A percentile compares a stretch with the other conserved stretches of the same genome.
Evolutionary conservation across 2,797 vertebrate species (phyloP).

Genomic region (Oreonectes daqikongensis): DNA sequence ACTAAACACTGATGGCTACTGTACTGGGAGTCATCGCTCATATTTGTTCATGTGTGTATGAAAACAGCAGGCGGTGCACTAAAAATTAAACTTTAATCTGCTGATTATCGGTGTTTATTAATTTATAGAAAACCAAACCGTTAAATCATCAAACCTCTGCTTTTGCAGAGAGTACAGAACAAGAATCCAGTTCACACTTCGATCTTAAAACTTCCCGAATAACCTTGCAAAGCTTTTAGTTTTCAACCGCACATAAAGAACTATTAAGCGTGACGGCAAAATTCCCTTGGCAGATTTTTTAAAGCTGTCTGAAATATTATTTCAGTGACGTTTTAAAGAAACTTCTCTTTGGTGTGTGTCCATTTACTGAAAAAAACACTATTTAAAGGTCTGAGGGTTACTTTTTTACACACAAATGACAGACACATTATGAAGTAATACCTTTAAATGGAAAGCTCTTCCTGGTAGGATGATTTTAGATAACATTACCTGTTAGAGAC

Average conservation of each 20-base stretch:
- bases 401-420: not conserved
- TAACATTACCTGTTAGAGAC: constrained; percentile 42
- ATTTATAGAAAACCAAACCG: constrained; percentile 21
- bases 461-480: not conserved
- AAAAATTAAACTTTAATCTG: constrained; percentile 42
- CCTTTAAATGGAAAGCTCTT: not conserved
- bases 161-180: not conserved
- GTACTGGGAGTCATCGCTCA: not conserved
- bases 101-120: constrained; percentile 27
- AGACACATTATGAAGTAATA: not conserved
- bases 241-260: not conserved
- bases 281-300: not conserved
- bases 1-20: not conserved
- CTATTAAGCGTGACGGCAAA: not conserved
- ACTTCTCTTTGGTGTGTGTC: not conserved
- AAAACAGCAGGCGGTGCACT: constrained; percentile 1
- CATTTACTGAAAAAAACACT: not conserved
- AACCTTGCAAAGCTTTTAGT: not conserved
- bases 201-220: not conserved
- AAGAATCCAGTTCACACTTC: not conserved
- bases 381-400: not conserved
- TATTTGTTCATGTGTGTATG: not conserved
- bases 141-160: constrained; percentile 20
- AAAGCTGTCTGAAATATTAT: not conserved
- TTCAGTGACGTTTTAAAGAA: not conserved